phyloP scores from a whole-genome alignment of 2,797 vertebrate genomes.

The Poecilia velifera region DNA sequence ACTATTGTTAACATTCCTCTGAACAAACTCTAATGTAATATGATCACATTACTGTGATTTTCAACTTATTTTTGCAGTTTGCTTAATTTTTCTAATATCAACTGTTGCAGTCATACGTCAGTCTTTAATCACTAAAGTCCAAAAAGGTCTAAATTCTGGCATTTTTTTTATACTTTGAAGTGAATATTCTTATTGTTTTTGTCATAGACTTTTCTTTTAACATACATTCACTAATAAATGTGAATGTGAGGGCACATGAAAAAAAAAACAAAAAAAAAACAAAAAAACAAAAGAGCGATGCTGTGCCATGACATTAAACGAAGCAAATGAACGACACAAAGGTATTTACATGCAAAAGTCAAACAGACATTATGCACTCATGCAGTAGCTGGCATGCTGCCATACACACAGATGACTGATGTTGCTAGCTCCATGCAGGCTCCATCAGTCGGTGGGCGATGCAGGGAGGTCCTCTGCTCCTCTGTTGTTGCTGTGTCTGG shows the following conservation, averaged over 20 bases:
- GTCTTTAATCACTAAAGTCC: slow-evolving; percentile 1
- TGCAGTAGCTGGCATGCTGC: slow-evolving; percentile 51
- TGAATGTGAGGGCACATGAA: neutral
- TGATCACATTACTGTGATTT: slow-evolving; percentile 9
- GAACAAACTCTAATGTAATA: slow-evolving; percentile 4
- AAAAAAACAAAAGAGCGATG: slow-evolving; percentile 12
- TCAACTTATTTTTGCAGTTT: neutral
- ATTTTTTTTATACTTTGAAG: neutral
- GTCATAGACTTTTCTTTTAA: neutral
- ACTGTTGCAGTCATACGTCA: neutral
- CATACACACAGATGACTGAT: slow-evolving; percentile 36
- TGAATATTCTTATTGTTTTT: neutral
- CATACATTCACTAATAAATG: neutral
- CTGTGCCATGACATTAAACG: slow-evolving; percentile 24
- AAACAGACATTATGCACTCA: slow-evolving; percentile 30
- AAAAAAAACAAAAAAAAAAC: neutral
- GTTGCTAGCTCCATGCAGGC: slow-evolving; percentile 58
- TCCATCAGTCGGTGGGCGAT: slow-evolving; percentile 61
- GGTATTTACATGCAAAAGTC: slow-evolving; percentile 29
- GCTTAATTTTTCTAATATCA: neutral
- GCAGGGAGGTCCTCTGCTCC: slow-evolving; percentile 66
- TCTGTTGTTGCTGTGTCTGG: slow-evolving; percentile 79
- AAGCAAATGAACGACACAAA: slow-evolving; percentile 1
- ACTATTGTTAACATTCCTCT: slow-evolving; percentile 4
- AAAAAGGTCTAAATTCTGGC: neutral